Conservation (phyloP, 2,113 vertebrate species). For the Leptodactylus fuscus region DNA sequence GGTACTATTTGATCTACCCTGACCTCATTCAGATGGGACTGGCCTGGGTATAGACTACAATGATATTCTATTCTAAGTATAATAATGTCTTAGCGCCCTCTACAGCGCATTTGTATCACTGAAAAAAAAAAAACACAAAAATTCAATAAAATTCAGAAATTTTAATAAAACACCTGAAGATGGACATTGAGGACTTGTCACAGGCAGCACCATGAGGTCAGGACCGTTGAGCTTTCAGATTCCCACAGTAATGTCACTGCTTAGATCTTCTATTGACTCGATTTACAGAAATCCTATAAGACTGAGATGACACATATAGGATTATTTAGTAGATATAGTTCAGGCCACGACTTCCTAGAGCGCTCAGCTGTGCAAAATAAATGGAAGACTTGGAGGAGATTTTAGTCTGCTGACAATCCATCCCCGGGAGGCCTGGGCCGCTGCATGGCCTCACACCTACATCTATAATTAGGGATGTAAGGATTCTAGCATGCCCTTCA, state of each 20-base stretch:
- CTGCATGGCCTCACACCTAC: not conserved
- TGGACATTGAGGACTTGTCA: not conserved
- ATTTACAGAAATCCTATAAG: constrained; percentile 9
- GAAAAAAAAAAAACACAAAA: too few species aligned
- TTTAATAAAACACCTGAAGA: not conserved
- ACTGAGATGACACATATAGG: constrained; percentile 5
- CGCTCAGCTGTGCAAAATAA: constrained; percentile 43
- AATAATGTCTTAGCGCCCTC: too few species aligned
- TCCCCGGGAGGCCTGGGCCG: not conserved
- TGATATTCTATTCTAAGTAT: too few species aligned
- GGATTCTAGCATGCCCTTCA: not conserved
- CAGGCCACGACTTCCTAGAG: not conserved
- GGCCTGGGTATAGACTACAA: too few species aligned
- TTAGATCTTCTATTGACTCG: not conserved
- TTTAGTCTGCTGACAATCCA: not conserved
- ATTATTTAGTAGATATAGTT: not conserved
- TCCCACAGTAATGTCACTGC: not conserved
- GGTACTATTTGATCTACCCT: too few species aligned
- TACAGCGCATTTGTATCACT: too few species aligned
- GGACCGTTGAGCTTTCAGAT: not conserved
- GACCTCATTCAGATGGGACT: too few species aligned
- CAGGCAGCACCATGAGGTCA: not conserved
- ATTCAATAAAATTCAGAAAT: too few species aligned
- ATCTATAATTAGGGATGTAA: constrained; percentile 26
- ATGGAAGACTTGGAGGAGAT: not conserved